Conservation (phyloP, 2,888 invertebrate genomes). For the Carterocephalus palaemon region DNA sequence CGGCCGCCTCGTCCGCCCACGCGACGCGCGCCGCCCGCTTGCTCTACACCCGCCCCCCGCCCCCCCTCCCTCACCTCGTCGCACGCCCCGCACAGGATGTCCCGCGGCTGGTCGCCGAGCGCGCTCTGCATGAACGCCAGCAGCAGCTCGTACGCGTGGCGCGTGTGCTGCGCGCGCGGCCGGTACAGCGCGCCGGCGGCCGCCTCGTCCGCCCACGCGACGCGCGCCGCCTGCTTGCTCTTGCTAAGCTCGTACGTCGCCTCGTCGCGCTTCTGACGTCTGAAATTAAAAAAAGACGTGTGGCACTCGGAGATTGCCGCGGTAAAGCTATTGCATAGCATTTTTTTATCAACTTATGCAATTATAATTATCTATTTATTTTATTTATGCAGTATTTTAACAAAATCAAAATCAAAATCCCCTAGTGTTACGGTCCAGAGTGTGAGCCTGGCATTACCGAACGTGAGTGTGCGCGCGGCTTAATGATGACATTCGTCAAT, state of each 20-base stretch:
- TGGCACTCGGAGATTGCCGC: too few species aligned
- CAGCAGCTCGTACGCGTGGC: slow-evolving; percentile 97
- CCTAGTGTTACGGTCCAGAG: too few species aligned
- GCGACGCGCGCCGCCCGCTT: slow-evolving; percentile 55
- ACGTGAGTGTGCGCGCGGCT: too few species aligned
- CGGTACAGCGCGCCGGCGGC: slow-evolving; percentile 94
- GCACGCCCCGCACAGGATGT: slow-evolving; percentile 98
- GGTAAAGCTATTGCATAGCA: too few species aligned
- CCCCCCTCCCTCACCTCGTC: slow-evolving; percentile 95
- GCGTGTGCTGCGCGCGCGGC: slow-evolving; percentile 98
- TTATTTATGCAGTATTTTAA: too few species aligned
- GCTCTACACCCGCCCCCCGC: not conserved
- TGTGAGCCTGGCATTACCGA: too few species aligned
- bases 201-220: slow-evolving; percentile 94
- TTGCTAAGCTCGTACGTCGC: slow-evolving; percentile 94
- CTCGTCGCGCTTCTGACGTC: slow-evolving; percentile 93
- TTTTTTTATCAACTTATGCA: too few species aligned
- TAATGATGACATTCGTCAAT: too few species aligned
- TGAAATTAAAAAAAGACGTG: slow-evolving; percentile 51
- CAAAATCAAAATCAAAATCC: too few species aligned
- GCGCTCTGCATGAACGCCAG: slow-evolving; percentile 98
- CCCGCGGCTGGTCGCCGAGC: slow-evolving; percentile 96
- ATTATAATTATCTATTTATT: too few species aligned
- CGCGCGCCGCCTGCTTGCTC: slow-evolving; percentile 91
- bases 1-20: slow-evolving; percentile 93